Conservation (phyloP, 2,113 vertebrate species). For the Casuarius casuarius region DNA sequence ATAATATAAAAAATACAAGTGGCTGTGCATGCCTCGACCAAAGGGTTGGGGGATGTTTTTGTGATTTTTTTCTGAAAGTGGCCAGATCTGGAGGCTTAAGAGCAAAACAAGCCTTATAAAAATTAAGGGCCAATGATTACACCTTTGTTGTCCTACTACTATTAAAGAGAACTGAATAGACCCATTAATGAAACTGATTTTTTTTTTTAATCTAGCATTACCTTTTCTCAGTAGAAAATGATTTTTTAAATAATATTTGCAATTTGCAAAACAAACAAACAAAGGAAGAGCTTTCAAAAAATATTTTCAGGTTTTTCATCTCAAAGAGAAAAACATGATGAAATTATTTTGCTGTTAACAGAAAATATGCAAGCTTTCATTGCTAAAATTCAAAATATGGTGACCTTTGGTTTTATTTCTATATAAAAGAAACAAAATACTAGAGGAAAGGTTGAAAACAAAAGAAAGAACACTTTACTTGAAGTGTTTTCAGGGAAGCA, state of each 20-base stretch:
- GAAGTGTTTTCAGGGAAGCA: neutral
- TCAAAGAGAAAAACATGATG: neutral
- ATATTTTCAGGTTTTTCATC: neutral
- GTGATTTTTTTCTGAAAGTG: neutral
- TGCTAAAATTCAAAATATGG: neutral
- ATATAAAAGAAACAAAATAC: neutral
- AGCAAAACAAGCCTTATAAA: neutral
- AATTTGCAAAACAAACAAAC: neutral
- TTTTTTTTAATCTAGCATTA: neutral
- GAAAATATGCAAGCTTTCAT: neutral
- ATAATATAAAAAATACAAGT: neutral
- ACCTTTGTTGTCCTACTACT: neutral
- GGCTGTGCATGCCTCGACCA: neutral
- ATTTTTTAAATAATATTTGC: neutral
- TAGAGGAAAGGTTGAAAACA: neutral
- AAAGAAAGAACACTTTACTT: neutral
- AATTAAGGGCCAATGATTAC: neutral
- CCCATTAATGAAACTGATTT: rapidly evolving
- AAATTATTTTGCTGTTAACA: neutral
- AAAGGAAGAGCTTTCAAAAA: neutral
- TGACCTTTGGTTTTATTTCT: neutral
- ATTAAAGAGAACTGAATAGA: neutral
- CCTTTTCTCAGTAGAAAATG: neutral
- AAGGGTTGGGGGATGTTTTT: neutral
- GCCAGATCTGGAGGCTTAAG: rapidly evolving